These are phyloP conservation scores for Drosophila kepulauana DNA, from an alignment of 1,140 invertebrate species.

Conservation along the genomic window DNA sequence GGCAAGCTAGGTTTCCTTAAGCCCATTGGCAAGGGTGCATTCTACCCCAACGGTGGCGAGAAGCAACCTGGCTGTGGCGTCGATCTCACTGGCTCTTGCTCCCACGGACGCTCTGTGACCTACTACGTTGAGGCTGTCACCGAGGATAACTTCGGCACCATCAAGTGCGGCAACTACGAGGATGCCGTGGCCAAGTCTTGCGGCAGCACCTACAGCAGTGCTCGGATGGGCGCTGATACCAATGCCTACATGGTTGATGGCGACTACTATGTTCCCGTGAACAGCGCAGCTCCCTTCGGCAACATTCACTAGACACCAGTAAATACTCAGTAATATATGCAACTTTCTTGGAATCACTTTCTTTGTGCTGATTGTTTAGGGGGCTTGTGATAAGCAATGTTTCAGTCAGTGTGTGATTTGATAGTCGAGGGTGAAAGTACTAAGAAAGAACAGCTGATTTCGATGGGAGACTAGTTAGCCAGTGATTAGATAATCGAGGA, in stretches of 20 bases:
- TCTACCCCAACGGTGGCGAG: slow-evolving; percentile 86
- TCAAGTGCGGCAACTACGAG: slow-evolving; percentile 63
- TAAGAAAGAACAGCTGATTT: background rate
- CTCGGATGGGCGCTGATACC: slow-evolving; percentile 83
- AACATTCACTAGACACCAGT: slow-evolving; percentile 68
- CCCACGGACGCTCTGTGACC: slow-evolving; percentile 86
- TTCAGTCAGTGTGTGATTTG: background rate
- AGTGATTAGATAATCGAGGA: background rate
- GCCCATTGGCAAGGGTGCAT: slow-evolving; percentile 85
- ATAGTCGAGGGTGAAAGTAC: background rate
- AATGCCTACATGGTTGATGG: slow-evolving; percentile 77
- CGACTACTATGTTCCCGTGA: slow-evolving; percentile 68
- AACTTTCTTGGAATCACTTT: background rate
- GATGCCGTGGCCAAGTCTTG: slow-evolving; percentile 64
- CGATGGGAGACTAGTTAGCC: background rate
- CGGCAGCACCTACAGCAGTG: slow-evolving; percentile 64
- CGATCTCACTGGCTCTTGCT: slow-evolving; percentile 78
- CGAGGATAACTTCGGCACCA: slow-evolving; percentile 58
- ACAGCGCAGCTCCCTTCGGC: slow-evolving; percentile 76
- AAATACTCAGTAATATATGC: background rate
- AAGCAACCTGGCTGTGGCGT: slow-evolving; percentile 86
- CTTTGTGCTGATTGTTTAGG: background rate
- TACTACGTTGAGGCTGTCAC: slow-evolving; percentile 86
- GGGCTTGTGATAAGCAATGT: background rate
- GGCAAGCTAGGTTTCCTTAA: slow-evolving; percentile 86